Percentiles rank a stretch among this genome's conserved stretches.
These are phyloP conservation scores for Rhabdomys pumilio DNA, from an alignment of 2,797 vertebrate genomes.

Conservation along the genomic window DNA sequence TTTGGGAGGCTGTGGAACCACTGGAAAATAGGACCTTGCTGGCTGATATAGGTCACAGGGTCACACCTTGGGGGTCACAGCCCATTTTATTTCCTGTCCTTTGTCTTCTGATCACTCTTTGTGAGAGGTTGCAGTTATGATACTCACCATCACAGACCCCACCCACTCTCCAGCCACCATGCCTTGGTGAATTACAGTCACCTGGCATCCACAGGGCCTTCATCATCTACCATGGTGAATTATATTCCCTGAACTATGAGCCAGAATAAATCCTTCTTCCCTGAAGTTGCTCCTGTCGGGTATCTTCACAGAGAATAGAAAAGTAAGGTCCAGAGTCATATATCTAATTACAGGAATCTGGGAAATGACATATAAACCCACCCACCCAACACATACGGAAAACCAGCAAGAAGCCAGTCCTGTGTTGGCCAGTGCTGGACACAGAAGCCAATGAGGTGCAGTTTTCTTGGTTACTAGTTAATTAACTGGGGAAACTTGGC, in stretches of 20 bases:
- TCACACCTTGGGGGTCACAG: neutral
- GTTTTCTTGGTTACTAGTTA: constrained; percentile 10
- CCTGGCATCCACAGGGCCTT: neutral
- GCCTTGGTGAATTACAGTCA: neutral
- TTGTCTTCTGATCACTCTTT: neutral
- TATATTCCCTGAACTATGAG: neutral
- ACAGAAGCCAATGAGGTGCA: neutral
- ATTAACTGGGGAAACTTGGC: constrained; percentile 26
- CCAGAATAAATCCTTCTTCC: neutral
- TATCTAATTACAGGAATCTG: neutral
- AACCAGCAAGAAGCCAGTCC: neutral
- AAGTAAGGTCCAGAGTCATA: neutral
- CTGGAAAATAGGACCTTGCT: neutral
- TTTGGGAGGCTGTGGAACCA: neutral
- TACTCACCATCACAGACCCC: neutral
- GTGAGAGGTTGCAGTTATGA: neutral
- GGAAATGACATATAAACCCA: neutral
- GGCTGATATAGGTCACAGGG: neutral
- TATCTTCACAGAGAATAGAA: neutral
- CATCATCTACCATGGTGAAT: neutral
- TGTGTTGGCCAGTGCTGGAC: neutral
- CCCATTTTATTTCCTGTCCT: neutral
- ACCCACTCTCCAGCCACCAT: neutral
- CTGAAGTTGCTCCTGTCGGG: neutral
- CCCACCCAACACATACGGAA: neutral